Conservation (phyloP, 2,888 invertebrate genomes). For the Agonum fuliginosum region DNA sequence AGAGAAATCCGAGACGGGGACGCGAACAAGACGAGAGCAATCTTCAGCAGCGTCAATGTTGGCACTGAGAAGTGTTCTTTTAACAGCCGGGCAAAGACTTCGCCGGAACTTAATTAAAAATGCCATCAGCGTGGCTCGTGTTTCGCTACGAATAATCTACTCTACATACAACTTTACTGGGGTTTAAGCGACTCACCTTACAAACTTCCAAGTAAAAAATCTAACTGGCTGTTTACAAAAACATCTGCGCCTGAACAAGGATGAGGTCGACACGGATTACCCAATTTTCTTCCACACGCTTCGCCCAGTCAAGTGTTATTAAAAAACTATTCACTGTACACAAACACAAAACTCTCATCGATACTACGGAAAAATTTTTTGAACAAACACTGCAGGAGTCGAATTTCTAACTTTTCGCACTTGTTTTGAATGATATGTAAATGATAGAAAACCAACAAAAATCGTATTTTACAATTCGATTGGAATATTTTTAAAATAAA, state of each 20-base stretch:
- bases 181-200: constrained; percentile 57
- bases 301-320: constrained; percentile 3
- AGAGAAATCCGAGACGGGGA: constrained; percentile 52
- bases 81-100: constrained; percentile 55
- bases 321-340: constrained; percentile 12
- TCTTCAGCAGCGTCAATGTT: constrained; percentile 55
- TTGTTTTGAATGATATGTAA: too few relatives aligned
- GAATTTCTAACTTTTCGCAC: background rate
- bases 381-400: too few relatives aligned
- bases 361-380: background rate
- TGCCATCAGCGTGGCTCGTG: constrained; percentile 58
- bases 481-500: too few relatives aligned
- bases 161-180: constrained; percentile 57
- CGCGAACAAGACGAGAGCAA: background rate
- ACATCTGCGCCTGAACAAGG: constrained; percentile 22
- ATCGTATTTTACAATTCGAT: too few relatives aligned
- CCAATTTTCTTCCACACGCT: constrained; percentile 15
- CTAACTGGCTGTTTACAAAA: constrained; percentile 52
- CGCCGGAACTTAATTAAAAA: constrained; percentile 60
- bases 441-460: too few relatives aligned
- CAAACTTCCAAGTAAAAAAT: constrained; percentile 49
- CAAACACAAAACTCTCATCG: background rate
- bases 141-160: constrained; percentile 54
- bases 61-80: constrained; percentile 59
- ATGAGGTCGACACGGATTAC: background rate